Conservation (phyloP, 2,888 invertebrate species). For the Hirudinaria manillensis region DNA sequence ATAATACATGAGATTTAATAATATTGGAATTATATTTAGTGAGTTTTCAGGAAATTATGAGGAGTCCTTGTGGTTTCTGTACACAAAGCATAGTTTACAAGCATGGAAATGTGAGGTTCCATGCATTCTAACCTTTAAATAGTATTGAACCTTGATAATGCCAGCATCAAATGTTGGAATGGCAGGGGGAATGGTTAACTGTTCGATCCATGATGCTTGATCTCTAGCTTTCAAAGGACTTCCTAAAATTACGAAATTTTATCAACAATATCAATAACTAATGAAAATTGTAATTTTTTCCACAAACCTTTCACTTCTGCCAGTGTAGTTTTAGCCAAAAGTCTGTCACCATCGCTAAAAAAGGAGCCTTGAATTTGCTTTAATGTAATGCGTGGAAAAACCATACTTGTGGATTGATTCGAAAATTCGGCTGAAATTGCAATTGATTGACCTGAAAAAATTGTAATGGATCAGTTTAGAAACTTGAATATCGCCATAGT, state of each 20-base stretch:
- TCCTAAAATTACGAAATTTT: not conserved
- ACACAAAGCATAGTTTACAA: not conserved
- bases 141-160: slow-evolving; percentile 56
- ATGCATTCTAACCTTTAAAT: slow-evolving; percentile 50
- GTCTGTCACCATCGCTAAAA: slow-evolving; percentile 42
- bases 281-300: too few species aligned
- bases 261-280: too few species aligned
- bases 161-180: slow-evolving; percentile 56
- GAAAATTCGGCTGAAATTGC: slow-evolving; percentile 57
- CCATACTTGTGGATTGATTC: slow-evolving; percentile 55
- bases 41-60: not conserved
- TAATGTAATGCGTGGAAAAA: slow-evolving; percentile 56
- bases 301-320: too few species aligned
- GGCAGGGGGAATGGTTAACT: slow-evolving; percentile 56
- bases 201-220: slow-evolving; percentile 55
- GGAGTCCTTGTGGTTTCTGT: not conserved
- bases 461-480: too few species aligned
- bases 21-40: too few species aligned
- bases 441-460: slow-evolving; percentile 54
- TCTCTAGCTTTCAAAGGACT: slow-evolving; percentile 36
- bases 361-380: slow-evolving; percentile 56
- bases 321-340: too few species aligned
- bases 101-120: not conserved
- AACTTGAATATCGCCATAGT: too few species aligned
- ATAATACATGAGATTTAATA: too few species aligned